Conservation (phyloP, 2,797 vertebrate species). For the Brachyrhaphis roseni region DNA sequence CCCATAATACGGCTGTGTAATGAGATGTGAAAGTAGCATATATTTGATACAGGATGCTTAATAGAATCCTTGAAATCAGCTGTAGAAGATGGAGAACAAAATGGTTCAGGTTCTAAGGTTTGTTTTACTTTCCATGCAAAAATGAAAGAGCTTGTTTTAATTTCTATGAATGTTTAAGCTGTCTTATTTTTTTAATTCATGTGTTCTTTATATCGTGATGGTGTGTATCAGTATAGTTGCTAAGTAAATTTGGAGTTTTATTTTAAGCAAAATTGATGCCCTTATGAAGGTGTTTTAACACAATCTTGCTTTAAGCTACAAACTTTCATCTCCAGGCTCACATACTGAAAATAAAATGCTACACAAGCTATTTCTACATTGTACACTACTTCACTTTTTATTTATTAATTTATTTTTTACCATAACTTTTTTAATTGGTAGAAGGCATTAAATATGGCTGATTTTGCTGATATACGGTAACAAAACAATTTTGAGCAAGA, state of each 20-base stretch:
- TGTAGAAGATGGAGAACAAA: constrained; percentile 1
- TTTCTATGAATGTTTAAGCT: not conserved
- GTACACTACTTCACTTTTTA: not conserved
- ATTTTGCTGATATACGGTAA: not conserved
- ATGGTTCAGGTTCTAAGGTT: constrained; percentile 3
- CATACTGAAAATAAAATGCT: constrained; percentile 1
- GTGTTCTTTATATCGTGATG: not conserved
- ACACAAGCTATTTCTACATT: not conserved
- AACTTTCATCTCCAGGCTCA: not conserved
- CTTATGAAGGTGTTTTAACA: not conserved
- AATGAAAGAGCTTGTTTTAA: not conserved
- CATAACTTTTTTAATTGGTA: constrained; percentile 2
- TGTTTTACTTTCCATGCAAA: not conserved
- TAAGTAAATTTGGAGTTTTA: not conserved
- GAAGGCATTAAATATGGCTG: constrained; percentile 5
- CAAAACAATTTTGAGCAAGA: not conserved
- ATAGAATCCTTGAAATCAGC: constrained; percentile 14
- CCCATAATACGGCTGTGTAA: constrained; percentile 15
- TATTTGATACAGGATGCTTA: constrained; percentile 15
- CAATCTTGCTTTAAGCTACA: constrained; percentile 6
- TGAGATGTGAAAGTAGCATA: constrained; percentile 33
- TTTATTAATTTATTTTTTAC: not conserved
- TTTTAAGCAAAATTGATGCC: not conserved
- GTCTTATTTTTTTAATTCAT: not conserved
- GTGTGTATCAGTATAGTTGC: not conserved